Percentiles rank a stretch among this genome's conserved stretches.
These are phyloP conservation scores for Riparia riparia DNA, from an alignment of 2,113 vertebrate genomes.

Conservation along the genomic window DNA sequence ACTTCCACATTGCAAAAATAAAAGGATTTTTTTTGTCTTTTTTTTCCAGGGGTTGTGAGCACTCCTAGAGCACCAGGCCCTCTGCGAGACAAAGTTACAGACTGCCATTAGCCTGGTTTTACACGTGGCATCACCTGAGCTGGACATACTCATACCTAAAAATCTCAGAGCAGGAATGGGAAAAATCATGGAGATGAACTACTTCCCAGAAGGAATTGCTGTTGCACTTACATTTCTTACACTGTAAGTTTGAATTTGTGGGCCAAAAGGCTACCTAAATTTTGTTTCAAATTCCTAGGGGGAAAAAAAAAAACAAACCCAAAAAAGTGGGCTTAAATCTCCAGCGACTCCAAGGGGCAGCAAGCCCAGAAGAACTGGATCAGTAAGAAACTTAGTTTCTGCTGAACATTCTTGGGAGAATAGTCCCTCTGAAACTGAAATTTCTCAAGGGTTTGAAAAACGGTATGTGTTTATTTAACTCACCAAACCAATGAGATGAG, in stretches of 20 bases:
- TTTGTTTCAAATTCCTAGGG: neutral
- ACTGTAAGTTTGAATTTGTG: neutral
- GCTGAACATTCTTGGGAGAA: neutral
- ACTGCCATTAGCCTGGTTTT: neutral
- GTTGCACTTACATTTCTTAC: neutral
- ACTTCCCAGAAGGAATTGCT: neutral
- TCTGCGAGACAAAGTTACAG: neutral
- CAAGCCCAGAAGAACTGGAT: neutral
- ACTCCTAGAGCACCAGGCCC: neutral
- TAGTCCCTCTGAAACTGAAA: neutral
- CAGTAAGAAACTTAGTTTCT: neutral
- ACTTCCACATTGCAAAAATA: neutral
- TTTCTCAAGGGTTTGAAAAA: neutral
- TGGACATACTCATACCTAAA: neutral
- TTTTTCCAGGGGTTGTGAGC: too few species aligned
- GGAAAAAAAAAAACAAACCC: fast-evolving
- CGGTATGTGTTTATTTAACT: neutral
- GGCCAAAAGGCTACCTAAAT: neutral
- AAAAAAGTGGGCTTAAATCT: neutral
- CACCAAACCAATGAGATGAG: neutral
- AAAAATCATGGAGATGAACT: neutral
- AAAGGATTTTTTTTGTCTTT: neutral
- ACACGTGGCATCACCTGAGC: neutral
- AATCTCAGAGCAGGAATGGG: neutral
- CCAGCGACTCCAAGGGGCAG: neutral